These are phyloP conservation scores for Leptopilina clavipes DNA, from an alignment of 1,140 invertebrate species.

Conservation along the genomic window DNA sequence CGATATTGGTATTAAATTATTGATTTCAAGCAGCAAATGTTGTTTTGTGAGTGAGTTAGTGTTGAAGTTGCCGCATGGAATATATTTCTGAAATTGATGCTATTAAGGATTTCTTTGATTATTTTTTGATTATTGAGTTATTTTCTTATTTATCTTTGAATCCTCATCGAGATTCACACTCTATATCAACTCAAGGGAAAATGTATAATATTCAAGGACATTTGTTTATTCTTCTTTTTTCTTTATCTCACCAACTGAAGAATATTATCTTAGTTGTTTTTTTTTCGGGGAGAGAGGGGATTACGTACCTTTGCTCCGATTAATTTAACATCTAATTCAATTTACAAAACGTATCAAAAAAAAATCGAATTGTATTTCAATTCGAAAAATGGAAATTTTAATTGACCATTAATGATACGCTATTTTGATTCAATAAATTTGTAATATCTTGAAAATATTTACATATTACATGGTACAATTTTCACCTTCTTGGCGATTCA, in stretches of 20 bases:
- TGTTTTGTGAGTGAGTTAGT: background rate
- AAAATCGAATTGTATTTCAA: no score
- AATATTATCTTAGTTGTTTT: no score
- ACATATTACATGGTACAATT: background rate
- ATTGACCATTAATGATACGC: no score
- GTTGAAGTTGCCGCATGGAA: background rate
- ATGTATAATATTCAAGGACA: background rate
- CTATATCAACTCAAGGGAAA: background rate
- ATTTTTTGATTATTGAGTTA: constrained; percentile 9
- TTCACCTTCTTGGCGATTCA: background rate
- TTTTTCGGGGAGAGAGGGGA: no score
- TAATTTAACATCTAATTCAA: no score
- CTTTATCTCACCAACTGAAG: background rate
- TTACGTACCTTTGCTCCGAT: no score
- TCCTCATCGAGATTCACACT: background rate
- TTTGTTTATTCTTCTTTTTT: background rate
- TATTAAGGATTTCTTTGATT: constrained; percentile 5
- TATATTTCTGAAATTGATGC: constrained; percentile 12
- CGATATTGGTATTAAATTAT: constrained; percentile 33
- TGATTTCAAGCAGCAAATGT: background rate
- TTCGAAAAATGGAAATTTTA: no score
- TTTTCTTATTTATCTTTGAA: constrained; percentile 21
- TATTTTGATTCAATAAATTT: no score
- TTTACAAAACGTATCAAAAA: no score
- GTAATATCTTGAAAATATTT: background rate